Base-by-base conservation (phyloP, 1,140 invertebrate genomes). In the Philopotamus ludificatus region DNA sequence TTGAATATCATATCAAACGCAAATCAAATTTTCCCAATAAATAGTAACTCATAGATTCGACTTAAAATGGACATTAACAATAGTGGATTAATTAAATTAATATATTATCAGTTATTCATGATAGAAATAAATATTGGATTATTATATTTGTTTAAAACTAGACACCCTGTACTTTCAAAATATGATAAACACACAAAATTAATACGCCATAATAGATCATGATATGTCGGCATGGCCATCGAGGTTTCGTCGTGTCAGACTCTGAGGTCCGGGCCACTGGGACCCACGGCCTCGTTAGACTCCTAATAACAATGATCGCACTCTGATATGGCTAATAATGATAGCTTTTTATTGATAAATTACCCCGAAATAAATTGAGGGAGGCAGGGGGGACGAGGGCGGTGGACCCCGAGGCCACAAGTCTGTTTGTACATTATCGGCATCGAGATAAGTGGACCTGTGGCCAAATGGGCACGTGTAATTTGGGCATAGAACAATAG, bases 301-400 rank as follows among this genome's bases (percentile, higher is more conserved):
- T 50, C 25, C 49, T 67, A 63, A 67, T 59, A 57, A 67, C 66
- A 55, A 63, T 59, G 65, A 54, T 54, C 50, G 53, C 59, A 61
- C 25, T 23, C 41, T 51, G 66, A 67, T 67, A 63, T 51, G 61
- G 53, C 42, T 47, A 34, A 45, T 67, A 67, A 67, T 67, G 51
- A 67, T 67, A 63, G 66, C 66, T 67, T 59, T 67, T 67, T 67
- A 67, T 67, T 67, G 66, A 67, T 67, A 67, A 67, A 67, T 67
- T 67, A 67, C 66, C 54, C n/a, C 45, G 39, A 61, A 63, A 61
- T 67, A 63, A 55, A 59, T 55, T 44, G 22, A 49, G 45, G 49
- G n/a, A n/a, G n/a, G n/a, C n/a, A n/a, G n/a, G n/a, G n/a, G n/a
- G n/a, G n/a, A n/a, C n/a, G n/a, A n/a, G n/a, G n/a, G n/a, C n/a